A percentile compares a stretch with the other conserved stretches of the same genome.
These are phyloP conservation scores for Salvelinus alpinus DNA, from an alignment of 2,113 vertebrate genomes.

Conservation along the genomic window DNA sequence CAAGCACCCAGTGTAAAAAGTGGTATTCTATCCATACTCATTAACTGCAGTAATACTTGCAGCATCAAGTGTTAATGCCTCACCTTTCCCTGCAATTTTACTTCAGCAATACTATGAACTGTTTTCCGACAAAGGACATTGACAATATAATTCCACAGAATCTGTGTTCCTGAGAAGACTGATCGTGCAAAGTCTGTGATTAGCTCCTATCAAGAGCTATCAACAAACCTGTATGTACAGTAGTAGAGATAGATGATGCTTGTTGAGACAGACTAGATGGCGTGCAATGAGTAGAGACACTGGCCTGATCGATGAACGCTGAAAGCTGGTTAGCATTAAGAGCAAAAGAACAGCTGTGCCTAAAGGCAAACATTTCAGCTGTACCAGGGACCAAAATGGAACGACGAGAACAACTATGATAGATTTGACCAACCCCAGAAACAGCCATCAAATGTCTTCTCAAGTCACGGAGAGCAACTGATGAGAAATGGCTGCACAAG, in stretches of 20 bases:
- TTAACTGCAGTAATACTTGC: conserved; percentile 7
- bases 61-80: conserved; percentile 3
- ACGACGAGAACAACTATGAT: neutral
- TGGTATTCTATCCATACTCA: neutral
- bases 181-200: neutral
- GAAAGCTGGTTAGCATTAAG: neutral
- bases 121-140: neutral
- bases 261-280: conserved; percentile 1
- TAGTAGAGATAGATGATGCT: too few relatives aligned
- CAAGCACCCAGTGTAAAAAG: neutral
- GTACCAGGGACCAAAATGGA: neutral
- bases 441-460: neutral
- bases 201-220: neutral
- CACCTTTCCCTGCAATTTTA: neutral
- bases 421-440: neutral
- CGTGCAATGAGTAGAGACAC: neutral
- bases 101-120: neutral
- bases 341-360: neutral
- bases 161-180: neutral
- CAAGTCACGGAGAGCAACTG: neutral
- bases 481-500: conserved; percentile 11
- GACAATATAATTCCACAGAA: neutral
- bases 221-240: neutral
- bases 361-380: neutral
- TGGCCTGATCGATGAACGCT: neutral